Conservation (phyloP, 1,140 invertebrate species). For the Bombus sibiricus region DNA sequence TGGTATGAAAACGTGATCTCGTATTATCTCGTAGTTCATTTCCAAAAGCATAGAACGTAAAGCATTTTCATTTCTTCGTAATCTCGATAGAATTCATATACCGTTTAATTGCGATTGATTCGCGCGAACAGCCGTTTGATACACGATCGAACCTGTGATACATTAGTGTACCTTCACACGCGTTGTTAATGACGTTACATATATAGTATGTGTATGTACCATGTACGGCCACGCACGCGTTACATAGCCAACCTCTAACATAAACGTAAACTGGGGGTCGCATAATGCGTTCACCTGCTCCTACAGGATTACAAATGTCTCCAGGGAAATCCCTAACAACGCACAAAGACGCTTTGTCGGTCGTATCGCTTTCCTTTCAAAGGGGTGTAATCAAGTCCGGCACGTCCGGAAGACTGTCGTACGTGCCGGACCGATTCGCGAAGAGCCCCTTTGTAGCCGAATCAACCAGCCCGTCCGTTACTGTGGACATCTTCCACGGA, state of each 20-base stretch:
- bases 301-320: slow-evolving; percentile 42
- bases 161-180: neutral
- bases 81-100: neutral
- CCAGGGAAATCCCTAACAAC: slow-evolving; percentile 18
- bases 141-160: slow-evolving; percentile 10
- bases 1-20: neutral
- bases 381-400: slow-evolving; percentile 61
- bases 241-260: slow-evolving; percentile 7
- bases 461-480: slow-evolving; percentile 12
- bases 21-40: too few species aligned
- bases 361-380: slow-evolving; percentile 66
- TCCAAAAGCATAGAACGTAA: too few species aligned
- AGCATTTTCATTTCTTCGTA: neutral
- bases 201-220: neutral
- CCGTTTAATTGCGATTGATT: neutral
- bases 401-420: slow-evolving; percentile 53
- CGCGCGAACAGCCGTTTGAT: neutral
- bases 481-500: neutral
- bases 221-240: neutral
- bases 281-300: slow-evolving; percentile 42
- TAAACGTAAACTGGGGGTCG: neutral
- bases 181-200: slow-evolving; percentile 31
- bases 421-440: slow-evolving; percentile 46
- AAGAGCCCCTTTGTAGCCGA: slow-evolving; percentile 60
- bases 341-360: slow-evolving; percentile 58